These are phyloP conservation scores for Clarias platycephalus DNA, from an alignment of 2,797 vertebrate genomes.

Conservation along the genomic window DNA sequence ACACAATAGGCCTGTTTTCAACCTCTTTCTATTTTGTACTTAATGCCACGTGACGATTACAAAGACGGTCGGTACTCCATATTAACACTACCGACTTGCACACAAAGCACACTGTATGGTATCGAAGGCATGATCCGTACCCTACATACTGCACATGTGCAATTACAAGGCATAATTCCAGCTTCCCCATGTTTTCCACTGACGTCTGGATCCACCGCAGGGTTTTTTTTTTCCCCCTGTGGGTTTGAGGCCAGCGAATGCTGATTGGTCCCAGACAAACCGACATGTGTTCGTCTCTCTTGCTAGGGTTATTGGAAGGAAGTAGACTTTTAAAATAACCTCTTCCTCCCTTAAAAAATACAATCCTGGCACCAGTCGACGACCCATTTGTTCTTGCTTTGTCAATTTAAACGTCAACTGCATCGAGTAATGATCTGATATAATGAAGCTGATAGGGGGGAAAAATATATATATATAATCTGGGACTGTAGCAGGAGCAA, in stretches of 20 bases:
- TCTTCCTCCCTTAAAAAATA: slow-evolving; percentile 20
- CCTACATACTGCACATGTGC: slow-evolving; percentile 11
- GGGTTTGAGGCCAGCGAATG: neutral
- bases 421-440: neutral
- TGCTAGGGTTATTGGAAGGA: slow-evolving; percentile 16
- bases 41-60: neutral
- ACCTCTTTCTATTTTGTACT: neutral
- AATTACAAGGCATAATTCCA: slow-evolving; percentile 24
- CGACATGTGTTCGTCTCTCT: slow-evolving; percentile 29
- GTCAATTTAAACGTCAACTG: slow-evolving; percentile 2
- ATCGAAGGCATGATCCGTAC: slow-evolving; percentile 1
- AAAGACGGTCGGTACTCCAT: neutral
- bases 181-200: slow-evolving; percentile 24
- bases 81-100: neutral
- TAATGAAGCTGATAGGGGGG: neutral
- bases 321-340: slow-evolving; percentile 24
- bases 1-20: slow-evolving; percentile 13
- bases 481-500: neutral
- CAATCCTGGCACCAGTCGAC: neutral
- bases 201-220: slow-evolving; percentile 33
- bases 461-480: neutral
- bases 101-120: neutral
- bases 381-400: neutral
- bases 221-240: slow-evolving; percentile 10
- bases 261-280: slow-evolving; percentile 29